Base-by-base conservation (phyloP, 2,113 vertebrate genomes). In the Axis porcinus region DNA sequence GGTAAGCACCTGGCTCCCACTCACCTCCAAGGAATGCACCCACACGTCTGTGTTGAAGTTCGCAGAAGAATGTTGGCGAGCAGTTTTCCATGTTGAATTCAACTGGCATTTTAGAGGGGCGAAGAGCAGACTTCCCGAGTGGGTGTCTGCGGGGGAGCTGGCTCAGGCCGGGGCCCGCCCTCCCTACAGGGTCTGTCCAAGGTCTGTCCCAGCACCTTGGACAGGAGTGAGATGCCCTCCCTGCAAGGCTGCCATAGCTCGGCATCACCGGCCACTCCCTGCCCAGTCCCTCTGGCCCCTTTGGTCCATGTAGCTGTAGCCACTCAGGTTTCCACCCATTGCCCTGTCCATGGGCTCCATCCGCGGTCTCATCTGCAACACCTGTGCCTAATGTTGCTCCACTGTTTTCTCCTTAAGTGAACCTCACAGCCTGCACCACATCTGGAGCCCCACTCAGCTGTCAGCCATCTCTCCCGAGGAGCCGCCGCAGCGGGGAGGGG, bases 181-280 rank as follows among this genome's bases (percentile, higher is more conserved):
- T 47, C 30, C 28, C 76, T 62, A 12, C 7, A 25, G 16, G 76
- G 7, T 36, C 23, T 1, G 10, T 55, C 33, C 7, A 25, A 11
- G 76, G 7, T 36, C 23, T 1, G 10, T 55, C 33, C 58, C 40
- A n/a, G 54, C 33, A 27, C 50, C 43, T 52, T 13, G 6, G 21
- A 7, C 45, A 86, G 43, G 43, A 43, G 6, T 0, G 4, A 57
- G 78, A 43, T 8, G 16, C 3, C 36, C 28, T 93, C n/a, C 28
- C 27, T 4, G 67, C 67, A 40, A 76, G 40, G 16, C 8, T 36
- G 1, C 23, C 3, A 25, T 2, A 54, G 19, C 43, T 50, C 3
- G 2, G 78, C 14, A 9, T 14, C n/a, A 1, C 62, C 0, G 1
- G 57, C 47, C 36, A 5, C 30, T 43, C 36, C 55, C 52, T 33